A percentile compares a stretch with the other conserved stretches of the same genome.
Evolutionary conservation across 2,888 invertebrate genomes (phyloP).

Genomic region (Epinotia brunnichana): DNA sequence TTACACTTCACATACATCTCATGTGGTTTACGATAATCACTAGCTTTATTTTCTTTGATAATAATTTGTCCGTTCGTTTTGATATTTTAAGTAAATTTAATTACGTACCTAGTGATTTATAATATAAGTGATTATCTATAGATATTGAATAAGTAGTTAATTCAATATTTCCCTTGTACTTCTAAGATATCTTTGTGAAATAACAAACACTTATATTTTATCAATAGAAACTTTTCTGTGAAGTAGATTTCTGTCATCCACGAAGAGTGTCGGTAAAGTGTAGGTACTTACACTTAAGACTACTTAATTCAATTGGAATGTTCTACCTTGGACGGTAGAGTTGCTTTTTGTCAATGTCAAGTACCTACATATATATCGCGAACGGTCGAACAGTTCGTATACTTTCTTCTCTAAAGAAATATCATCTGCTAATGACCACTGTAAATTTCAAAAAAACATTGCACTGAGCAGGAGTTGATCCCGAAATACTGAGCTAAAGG

Average conservation of each 20-base stretch:
- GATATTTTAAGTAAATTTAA: background rate
- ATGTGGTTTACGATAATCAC: background rate
- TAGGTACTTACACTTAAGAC: conserved; percentile 4
- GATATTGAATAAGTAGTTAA: background rate
- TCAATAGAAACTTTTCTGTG: background rate
- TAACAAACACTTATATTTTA: background rate
- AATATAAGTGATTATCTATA: background rate
- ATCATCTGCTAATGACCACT: too few relatives aligned
- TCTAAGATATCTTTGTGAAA: background rate
- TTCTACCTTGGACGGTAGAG: too few relatives aligned
- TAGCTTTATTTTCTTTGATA: background rate
- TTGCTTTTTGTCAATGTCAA: too few relatives aligned
- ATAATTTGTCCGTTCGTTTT: background rate
- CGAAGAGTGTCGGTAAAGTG: too few relatives aligned
- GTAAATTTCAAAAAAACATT: too few relatives aligned
- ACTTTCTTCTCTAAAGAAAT: too few relatives aligned
- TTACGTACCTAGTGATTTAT: too few relatives aligned
- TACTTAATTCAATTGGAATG: background rate
- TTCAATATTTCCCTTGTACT: background rate
- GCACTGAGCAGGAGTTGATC: too few relatives aligned
- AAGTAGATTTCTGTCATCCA: background rate
- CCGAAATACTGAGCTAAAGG: too few relatives aligned
- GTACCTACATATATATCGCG: too few relatives aligned
- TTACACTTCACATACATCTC: background rate
- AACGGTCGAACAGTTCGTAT: too few relatives aligned